These are phyloP conservation scores for Megaptera novaeangliae DNA, from an alignment of 2,113 vertebrate genomes.

Conservation along the genomic window DNA sequence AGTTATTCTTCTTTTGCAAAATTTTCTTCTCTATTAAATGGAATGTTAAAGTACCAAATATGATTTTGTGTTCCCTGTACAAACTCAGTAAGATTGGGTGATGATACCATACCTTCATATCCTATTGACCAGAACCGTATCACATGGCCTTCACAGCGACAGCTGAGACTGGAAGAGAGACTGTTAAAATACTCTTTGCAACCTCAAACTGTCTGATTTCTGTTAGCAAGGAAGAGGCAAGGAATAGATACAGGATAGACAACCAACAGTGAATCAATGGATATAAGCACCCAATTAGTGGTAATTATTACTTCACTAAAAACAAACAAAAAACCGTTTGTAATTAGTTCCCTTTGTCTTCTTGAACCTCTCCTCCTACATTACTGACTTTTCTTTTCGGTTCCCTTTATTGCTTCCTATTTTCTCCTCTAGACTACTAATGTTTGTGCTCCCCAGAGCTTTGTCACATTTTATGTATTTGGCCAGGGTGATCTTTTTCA, in stretches of 20 bases:
- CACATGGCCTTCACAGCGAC: background rate
- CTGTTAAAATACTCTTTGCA: background rate
- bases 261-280: background rate
- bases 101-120: background rate
- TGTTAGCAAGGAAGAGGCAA: background rate
- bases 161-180: background rate
- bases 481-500: background rate
- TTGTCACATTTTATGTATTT: constrained; percentile 13
- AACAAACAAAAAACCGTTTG: background rate
- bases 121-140: background rate
- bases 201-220: background rate
- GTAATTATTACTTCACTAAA: background rate
- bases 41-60: background rate
- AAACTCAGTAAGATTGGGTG: background rate
- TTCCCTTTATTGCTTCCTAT: background rate
- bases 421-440: background rate
- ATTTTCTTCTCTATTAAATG: background rate
- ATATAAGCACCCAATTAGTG: background rate
- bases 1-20: background rate
- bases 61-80: background rate
- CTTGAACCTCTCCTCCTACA: background rate
- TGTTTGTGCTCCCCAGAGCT: background rate
- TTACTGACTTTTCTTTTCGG: background rate
- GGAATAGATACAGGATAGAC: background rate
- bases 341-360: background rate